Base-by-base conservation (phyloP, 35 echinoderm and acorn worm species). In the Ptychodera flava region DNA sequence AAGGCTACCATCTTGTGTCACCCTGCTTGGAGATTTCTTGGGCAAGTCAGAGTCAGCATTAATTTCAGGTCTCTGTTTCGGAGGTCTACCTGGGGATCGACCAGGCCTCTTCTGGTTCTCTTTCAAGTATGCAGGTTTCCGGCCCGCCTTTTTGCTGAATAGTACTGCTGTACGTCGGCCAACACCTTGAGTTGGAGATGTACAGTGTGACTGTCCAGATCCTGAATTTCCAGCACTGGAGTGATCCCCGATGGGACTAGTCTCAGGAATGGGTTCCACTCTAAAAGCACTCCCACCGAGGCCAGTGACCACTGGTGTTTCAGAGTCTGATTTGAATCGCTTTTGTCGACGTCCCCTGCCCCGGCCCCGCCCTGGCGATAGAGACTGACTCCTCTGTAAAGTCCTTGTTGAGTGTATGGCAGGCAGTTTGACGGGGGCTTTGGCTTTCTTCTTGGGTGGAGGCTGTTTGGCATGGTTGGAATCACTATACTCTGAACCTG, bases 141-240 rank as follows among this genome's bases (percentile, higher is more conserved):
- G 90, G 53, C 75, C 92, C 35, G 91, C 91, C 82, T 97, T 97
- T 77, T 89, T 89, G 79, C 90, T 95, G 35, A 97, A 93, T 33
- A 97, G 89, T 85, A 97, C 91, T 89, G 94, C 93, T 80, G 94
- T 97, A 34, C 94, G 93, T 38, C 94, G 80, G 22, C 94, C 91
- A 34, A 97, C 94, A 79, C 94, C 94, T 77, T 83, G 87, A 16
- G 94, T 91, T 0, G 89, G 90, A 45, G 87, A 76, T 31, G 91
- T 86, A 85, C 91, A 88, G 22, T 64, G 45, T 64, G 45, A 64
- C 45, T 64, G 45, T 64, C 45, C 45, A 12, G 45, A 64, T 64
- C 6, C 45, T 12, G 45, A 12, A 22, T 64, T 64, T 12, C 45
- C 22, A 64, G 6, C 45, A 12, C 45, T 22, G 6, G 45, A 64